Conservation (phyloP, 2,113 vertebrate genomes). For the Mesembrinibis cayennensis region DNA sequence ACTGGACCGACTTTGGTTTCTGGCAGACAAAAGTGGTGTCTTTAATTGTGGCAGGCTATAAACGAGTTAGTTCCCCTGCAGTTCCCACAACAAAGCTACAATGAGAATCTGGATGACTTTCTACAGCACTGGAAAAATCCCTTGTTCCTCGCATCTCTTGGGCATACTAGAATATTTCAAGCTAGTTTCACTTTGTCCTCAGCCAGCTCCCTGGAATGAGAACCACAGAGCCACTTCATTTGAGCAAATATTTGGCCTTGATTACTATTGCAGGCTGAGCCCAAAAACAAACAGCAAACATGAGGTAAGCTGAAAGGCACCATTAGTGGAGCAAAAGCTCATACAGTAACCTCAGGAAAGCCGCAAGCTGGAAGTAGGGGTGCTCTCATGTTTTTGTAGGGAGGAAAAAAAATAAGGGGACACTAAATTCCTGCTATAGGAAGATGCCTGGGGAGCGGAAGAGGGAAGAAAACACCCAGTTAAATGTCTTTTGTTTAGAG, state of each 20-base stretch:
- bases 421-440: neutral
- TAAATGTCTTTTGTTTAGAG: neutral
- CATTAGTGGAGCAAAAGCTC: neutral
- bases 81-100: conserved; percentile 37
- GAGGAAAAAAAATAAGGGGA: neutral
- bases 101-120: conserved; percentile 13
- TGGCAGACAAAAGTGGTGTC: neutral
- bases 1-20: neutral
- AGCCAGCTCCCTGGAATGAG: conserved; percentile 37
- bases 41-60: conserved; percentile 22
- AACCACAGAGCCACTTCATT: conserved; percentile 53
- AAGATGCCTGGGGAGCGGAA: neutral
- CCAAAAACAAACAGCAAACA: conserved; percentile 61
- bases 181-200: conserved; percentile 47
- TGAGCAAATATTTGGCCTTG: conserved; percentile 69
- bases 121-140: conserved; percentile 41
- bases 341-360: neutral
- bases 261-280: conserved; percentile 50
- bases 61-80: conserved; percentile 20
- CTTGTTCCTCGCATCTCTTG: conserved; percentile 28
- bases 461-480: neutral
- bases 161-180: conserved; percentile 36
- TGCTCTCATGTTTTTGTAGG: neutral
- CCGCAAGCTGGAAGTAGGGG: neutral
- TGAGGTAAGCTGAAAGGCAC: conserved; percentile 31